Evolutionary conservation across 2,113 vertebrate genomes (phyloP), one percentile per base, ranked within the genome.

Genomic region (Platichthys flesus): DNA sequence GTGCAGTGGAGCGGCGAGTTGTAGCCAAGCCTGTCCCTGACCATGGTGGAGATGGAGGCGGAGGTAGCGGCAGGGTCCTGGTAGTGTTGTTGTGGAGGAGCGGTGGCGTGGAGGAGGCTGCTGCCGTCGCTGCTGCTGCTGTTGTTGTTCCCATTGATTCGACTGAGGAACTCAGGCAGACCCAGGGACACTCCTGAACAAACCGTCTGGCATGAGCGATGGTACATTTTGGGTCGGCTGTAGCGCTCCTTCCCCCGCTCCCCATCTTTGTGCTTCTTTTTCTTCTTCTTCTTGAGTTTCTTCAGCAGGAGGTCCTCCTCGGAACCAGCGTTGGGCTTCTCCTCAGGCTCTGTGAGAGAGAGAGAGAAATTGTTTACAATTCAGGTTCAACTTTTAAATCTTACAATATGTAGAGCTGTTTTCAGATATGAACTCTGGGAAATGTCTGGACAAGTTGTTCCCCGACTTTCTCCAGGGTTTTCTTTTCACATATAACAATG

Each of bases 191-290:
- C 86, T 9, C 91, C 92, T 0, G 92, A 88, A 52, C 89, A 92
- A 62, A 90, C 49, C 0, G 92, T 93, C 88, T 93, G 92, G 37
- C 89, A 89, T 0, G 90, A 92, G 81, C 92, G 91, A 14, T 93
- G 91, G 24, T 90, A 91, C 90, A 91, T 92, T 79, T 92, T 93
- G 61, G 92, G 89, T 10, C 88, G 87, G 54, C 75, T 72, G 78
- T 90, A 91, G 40, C 86, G 63, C 65, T 91, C 89, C 76, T 91
- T 92, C 8, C 64, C 67, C 2, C 92, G 82, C 79, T 92, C 92
- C 0, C 89, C 89, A 15, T 91, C 92, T 93, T 93, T 93, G 76
- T 93, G 92, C 84, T 93, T 93, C 92, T 93, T 93, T 91, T 93
- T 93, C 89, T 93, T 93, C 83, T 93, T 93, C 86, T 92, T 93